These are phyloP conservation scores for Galendromus occidentalis DNA, from an alignment of 1,140 invertebrate genomes.

Conservation along the genomic window DNA sequence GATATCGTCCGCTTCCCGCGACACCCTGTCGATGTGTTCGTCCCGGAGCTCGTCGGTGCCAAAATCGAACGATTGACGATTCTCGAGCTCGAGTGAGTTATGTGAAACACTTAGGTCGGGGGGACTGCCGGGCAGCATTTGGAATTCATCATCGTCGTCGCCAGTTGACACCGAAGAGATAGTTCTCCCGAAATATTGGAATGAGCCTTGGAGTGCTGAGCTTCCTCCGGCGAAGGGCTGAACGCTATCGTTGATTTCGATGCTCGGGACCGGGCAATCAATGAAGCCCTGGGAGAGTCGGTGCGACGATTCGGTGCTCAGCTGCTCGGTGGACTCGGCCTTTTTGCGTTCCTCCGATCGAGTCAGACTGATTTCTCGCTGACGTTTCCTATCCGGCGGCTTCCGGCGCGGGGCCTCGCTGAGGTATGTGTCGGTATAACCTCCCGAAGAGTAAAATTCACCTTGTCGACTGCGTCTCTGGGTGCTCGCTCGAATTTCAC, in stretches of 20 bases:
- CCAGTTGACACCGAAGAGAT: no score
- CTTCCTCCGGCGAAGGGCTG: no score
- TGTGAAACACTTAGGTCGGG: background rate
- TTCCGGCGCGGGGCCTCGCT: background rate
- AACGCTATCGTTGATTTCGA: no score
- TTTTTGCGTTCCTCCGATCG: background rate
- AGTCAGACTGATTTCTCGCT: background rate
- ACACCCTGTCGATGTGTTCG: background rate
- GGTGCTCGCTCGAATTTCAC: background rate
- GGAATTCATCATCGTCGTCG: no score
- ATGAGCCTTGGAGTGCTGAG: no score
- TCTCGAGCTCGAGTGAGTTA: background rate
- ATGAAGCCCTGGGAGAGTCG: no score
- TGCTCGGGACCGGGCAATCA: no score
- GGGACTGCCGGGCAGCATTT: background rate
- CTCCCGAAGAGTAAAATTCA: background rate
- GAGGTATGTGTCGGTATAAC: background rate
- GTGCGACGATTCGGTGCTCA: no score
- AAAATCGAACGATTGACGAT: background rate
- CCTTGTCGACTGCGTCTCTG: background rate
- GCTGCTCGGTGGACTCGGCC: background rate
- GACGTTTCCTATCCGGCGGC: background rate
- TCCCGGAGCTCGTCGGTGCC: background rate
- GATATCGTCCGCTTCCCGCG: background rate
- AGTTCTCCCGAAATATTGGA: no score